Base-by-base conservation (phyloP, 2,888 invertebrate genomes). In the Miltochrista miniata region DNA sequence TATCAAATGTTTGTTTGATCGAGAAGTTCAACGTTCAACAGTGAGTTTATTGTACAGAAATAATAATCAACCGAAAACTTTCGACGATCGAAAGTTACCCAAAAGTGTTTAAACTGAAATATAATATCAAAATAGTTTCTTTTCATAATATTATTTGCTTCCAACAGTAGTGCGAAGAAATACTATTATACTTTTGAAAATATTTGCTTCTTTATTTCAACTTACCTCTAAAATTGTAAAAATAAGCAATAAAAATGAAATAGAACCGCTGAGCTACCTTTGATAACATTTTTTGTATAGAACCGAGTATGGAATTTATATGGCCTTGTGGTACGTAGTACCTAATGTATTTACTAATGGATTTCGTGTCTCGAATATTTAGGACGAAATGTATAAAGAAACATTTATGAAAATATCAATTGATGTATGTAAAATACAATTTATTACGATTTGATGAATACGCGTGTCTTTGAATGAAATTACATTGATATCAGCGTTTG, bases 261-360 rank as follows among this genome's bases (percentile, higher is more conserved):
- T 24, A 24, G 18, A 24, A 5, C 18, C 18, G 11, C 33, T 33
- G 11, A 11, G 14, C 13, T 36, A 36, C 11, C n/a, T 11, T 11
- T 33, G 10, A 11, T 33, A 33, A 5, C 14, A 12, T 0, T 33
- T 15, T 33, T 11, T 14, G 31, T 31, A 15, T 53, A 29, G 39
- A 46, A 49, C 56, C 56, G 70, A 59, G 70, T 68, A 68, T 61
- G 48, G 59, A 62, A 72, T 72, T 70, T 64, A 61, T 53, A 56
- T 51, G 52, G 56, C 57, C 56, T 64, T 57, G 66, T 68, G 64
- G 62, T 59, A 60, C 63, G 61, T 68, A 64, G 63, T 54, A 61
- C 63, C 56, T 56, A 68, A 61, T 57, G 54, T 68, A 74, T 73
- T 68, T 74, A 72, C 71, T 74, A 76, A 76, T 76, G 75, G 75